Conservation (phyloP, 1,140 invertebrate genomes). For the Ruditapes philippinarum region DNA sequence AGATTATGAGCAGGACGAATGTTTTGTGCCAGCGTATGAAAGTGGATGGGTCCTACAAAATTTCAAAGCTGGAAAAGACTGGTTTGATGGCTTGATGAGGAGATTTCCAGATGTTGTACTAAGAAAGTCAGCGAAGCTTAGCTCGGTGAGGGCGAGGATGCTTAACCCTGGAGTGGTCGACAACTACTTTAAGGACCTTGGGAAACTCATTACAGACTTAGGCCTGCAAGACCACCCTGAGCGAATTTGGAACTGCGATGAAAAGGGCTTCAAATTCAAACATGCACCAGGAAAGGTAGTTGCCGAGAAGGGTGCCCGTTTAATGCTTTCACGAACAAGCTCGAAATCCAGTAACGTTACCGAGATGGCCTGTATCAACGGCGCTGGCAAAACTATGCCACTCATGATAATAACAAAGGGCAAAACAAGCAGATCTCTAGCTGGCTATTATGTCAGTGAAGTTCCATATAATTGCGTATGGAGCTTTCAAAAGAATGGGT, state of each 20-base stretch:
- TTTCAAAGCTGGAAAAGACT: no score
- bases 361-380: slow-evolving; percentile 50
- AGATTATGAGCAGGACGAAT: no score
- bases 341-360: background rate
- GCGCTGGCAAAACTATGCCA: slow-evolving; percentile 29
- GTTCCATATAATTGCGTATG: slow-evolving; percentile 26
- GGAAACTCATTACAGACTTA: background rate
- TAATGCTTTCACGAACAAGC: no score
- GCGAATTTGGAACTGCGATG: slow-evolving; percentile 21
- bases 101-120: no score
- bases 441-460: slow-evolving; percentile 35
- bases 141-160: background rate
- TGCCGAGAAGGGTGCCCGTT: no score
- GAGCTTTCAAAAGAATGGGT: slow-evolving; percentile 61
- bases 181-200: slow-evolving; percentile 42
- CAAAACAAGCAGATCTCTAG: slow-evolving; percentile 53
- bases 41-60: no score
- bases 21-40: no score
- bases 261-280: slow-evolving; percentile 37
- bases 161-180: slow-evolving; percentile 48
- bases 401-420: slow-evolving; percentile 61
- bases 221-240: no score
- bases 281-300: slow-evolving; percentile 27
- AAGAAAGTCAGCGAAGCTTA: no score
- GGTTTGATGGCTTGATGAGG: no score